These are phyloP conservation scores for Drosophila serrata DNA, from an alignment of 1,140 invertebrate genomes.

Conservation along the genomic window DNA sequence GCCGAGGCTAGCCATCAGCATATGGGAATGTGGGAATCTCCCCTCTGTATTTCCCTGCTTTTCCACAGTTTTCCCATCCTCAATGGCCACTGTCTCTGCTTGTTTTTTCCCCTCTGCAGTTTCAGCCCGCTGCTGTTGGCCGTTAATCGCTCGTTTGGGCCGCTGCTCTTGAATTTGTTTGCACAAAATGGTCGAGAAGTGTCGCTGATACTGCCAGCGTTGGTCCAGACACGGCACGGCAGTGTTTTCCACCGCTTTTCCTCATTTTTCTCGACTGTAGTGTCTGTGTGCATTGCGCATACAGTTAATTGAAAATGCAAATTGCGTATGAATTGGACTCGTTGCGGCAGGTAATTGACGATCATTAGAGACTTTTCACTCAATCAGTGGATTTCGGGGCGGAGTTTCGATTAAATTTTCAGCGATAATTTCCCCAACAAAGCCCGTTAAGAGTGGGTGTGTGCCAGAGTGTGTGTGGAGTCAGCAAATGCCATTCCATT, in stretches of 20 bases:
- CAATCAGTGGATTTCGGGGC: constrained; percentile 52
- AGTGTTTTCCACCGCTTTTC: background rate
- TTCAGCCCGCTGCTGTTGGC: background rate
- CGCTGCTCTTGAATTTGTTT: constrained; percentile 61
- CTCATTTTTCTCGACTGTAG: constrained; percentile 3
- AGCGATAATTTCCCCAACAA: constrained; percentile 44
- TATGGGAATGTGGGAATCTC: constrained; percentile 12
- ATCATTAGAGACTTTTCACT: constrained; percentile 60
- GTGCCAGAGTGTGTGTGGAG: background rate
- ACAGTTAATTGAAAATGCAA: constrained; percentile 81
- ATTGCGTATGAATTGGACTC: constrained; percentile 58
- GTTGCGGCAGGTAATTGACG: constrained; percentile 51
- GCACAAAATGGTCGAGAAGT: constrained; percentile 62
- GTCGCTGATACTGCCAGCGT: constrained; percentile 46
- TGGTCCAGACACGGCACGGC: constrained; percentile 9
- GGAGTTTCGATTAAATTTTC: constrained; percentile 48
- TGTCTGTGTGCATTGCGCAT: constrained; percentile 22
- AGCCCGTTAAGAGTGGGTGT: constrained; percentile 10
- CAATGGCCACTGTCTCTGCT: constrained; percentile 2
- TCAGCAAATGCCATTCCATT: constrained; percentile 44
- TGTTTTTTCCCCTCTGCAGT: constrained; percentile 19
- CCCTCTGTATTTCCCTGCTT: constrained; percentile 11
- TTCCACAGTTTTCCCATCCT: constrained; percentile 17
- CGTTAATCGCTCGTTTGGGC: constrained; percentile 62
- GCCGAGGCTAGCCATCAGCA: constrained; percentile 24